phyloP scores from a whole-genome alignment of 1,140 invertebrate species.

The Trinorchestia longiramus region DNA sequence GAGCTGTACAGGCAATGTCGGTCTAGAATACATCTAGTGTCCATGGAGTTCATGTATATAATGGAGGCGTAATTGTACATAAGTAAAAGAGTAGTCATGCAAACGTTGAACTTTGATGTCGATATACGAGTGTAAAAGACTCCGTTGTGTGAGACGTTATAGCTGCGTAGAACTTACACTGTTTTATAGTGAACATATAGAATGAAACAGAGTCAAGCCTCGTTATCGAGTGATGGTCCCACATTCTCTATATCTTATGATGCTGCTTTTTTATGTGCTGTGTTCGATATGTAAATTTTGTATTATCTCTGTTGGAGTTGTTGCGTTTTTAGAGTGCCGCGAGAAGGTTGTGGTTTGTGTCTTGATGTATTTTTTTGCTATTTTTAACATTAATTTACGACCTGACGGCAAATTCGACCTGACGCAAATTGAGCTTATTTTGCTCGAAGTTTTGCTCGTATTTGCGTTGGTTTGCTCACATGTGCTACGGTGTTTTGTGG shows the following conservation, averaged over 20 bases:
- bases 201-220: background rate
- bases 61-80: constrained; percentile 36
- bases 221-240: background rate
- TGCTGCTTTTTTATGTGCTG: constrained; percentile 8
- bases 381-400: background rate
- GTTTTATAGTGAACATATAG: background rate
- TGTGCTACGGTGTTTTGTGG: no score
- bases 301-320: constrained; percentile 2
- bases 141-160: background rate
- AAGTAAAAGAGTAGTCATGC: constrained; percentile 35
- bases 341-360: background rate
- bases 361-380: background rate
- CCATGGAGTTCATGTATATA: constrained; percentile 35
- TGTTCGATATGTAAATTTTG: background rate
- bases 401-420: background rate
- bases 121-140: constrained; percentile 27
- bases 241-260: background rate
- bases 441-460: background rate
- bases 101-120: constrained; percentile 15
- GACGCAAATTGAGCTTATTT: background rate
- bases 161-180: background rate
- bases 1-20: background rate
- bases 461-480: background rate
- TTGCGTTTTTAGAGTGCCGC: background rate
- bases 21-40: background rate